A percentile compares a stretch with the other conserved stretches of the same genome.
phyloP scores from a whole-genome alignment of 1,140 invertebrate genomes.

The Physella acuta region DNA sequence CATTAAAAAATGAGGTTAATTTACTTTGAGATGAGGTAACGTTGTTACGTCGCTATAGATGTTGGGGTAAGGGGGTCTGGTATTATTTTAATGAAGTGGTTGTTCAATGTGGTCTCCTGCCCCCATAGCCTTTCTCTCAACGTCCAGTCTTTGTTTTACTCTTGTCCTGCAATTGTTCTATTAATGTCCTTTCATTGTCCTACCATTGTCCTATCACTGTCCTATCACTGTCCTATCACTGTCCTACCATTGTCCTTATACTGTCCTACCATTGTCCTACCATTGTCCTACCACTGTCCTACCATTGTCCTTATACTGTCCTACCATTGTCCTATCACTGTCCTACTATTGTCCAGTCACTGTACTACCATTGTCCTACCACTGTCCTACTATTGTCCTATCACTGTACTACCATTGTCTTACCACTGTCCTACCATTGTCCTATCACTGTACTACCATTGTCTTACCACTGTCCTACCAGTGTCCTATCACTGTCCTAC shows the following conservation, averaged over 20 bases:
- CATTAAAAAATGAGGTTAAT: too few species aligned
- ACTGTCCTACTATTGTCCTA: neutral
- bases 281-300: too few species aligned
- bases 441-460: neutral
- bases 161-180: neutral
- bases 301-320: neutral
- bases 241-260: too few species aligned
- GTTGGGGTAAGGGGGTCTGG: too few species aligned
- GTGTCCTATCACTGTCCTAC: neutral
- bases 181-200: neutral
- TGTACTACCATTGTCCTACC: neutral
- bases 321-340: too few species aligned
- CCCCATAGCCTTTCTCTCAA: neutral
- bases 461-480: neutral
- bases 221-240: too few species aligned
- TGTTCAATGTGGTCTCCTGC: too few species aligned
- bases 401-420: neutral
- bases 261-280: too few species aligned
- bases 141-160: neutral
- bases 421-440: neutral
- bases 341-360: neutral
- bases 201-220: too few species aligned
- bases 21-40: too few species aligned
- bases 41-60: too few species aligned
- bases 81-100: too few species aligned